Conservation (phyloP, 2,888 invertebrate species). For the Gortyna flavago region DNA sequence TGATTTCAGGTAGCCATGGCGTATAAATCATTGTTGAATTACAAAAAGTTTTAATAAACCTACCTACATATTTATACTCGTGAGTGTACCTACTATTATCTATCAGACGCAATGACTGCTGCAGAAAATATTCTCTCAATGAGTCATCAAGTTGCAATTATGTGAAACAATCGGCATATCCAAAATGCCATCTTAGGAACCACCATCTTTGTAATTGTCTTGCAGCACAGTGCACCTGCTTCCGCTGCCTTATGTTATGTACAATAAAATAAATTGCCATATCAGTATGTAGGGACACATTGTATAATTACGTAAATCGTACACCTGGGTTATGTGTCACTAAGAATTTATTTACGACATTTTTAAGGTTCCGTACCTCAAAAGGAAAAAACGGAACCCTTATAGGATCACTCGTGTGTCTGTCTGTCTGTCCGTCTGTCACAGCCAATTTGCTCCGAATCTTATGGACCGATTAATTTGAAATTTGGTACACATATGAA, state of each 20-base stretch:
- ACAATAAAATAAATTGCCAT: slow-evolving; percentile 47
- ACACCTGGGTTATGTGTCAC: slow-evolving; percentile 56
- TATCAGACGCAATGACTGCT: background rate
- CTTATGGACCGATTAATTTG: too few species aligned
- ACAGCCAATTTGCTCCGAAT: too few species aligned
- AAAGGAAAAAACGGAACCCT: too few species aligned
- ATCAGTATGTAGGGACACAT: too few species aligned
- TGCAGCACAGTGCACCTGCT: slow-evolving; percentile 52
- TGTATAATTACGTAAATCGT: slow-evolving; percentile 44
- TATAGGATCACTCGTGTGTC: too few species aligned
- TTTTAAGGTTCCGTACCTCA: too few species aligned
- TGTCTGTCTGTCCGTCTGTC: too few species aligned
- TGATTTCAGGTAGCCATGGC: background rate
- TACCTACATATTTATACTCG: background rate
- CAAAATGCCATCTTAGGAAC: slow-evolving; percentile 46
- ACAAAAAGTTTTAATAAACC: background rate
- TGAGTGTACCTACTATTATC: slow-evolving; percentile 15
- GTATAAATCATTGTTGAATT: background rate
- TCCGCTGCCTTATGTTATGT: slow-evolving; percentile 40
- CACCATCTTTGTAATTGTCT: slow-evolving; percentile 18
- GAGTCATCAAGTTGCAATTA: slow-evolving; percentile 49
- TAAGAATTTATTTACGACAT: slow-evolving; percentile 12
- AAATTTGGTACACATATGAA: too few species aligned
- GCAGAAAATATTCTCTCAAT: slow-evolving; percentile 24
- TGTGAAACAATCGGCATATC: slow-evolving; percentile 20